Evolutionary conservation across 2,888 invertebrate genomes (phyloP), one percentile per base, ranked within the genome.

Genomic region (Apomyelois bistriatella): DNA sequence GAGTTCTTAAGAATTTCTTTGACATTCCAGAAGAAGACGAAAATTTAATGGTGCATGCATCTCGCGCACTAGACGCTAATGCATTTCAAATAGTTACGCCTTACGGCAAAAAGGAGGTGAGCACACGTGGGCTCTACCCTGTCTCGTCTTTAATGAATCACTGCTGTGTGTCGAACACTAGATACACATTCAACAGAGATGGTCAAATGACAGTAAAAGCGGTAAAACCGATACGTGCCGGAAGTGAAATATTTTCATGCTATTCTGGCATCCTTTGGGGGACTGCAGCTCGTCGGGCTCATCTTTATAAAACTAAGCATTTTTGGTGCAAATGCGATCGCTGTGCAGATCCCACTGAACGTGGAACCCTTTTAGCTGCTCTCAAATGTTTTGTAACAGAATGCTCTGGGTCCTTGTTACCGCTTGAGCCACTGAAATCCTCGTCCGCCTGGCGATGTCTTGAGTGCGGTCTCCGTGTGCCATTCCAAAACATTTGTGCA

Each of bases 231-330:
- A 94, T 95, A 56, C 72, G 76, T 46, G 86, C 90, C 53, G 93
- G 93, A 16, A 75, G 90, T 8, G 94, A 95, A 79, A 90, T 95
- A 57, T 93, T 92, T 48, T 92, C 93, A 49, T 92, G 93, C 42
- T 95, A 95, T 66, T 91, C 94, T 0, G 92, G 93, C 54, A 65
- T 93, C 17, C 76, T 94, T 42, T 95, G 95, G 95, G 93, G 93
- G 36, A 95, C 94, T 0, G 83, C 91, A 3, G 90, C 93, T 10
- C 86, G 95, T 52, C 84, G 93, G 10, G 85, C 91, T 35, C 92
- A 94, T 68, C 81, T 95, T 15, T 82, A 79, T 58, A 87, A 87
- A 62, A 94, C 94, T 0, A 95, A 95, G 79, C 93, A 94, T 73
- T 95, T 95, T 68, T 74, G 85, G 47, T 95, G 95, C 70, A 79